phyloP scores from a whole-genome alignment of 2,888 invertebrate genomes.

The Drosophila siamana region DNA sequence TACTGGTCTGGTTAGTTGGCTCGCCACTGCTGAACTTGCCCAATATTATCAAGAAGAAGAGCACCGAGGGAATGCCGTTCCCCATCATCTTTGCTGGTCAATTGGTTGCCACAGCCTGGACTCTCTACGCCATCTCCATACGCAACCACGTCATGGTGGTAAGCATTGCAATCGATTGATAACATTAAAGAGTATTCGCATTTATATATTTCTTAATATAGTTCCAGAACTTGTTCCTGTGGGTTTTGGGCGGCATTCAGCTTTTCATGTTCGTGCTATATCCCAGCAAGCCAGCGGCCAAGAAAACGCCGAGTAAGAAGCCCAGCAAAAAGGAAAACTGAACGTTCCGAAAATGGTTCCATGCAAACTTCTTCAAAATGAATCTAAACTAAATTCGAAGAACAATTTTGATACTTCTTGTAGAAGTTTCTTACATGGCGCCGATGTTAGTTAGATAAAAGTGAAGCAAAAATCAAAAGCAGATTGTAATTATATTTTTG shows the following conservation, averaged over 20 bases:
- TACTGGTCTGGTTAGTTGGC: constrained; percentile 88
- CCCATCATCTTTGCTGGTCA: constrained; percentile 94
- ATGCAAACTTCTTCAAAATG: constrained; percentile 9
- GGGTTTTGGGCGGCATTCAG: constrained; percentile 88
- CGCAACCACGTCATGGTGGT: constrained; percentile 81
- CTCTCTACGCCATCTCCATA: constrained; percentile 83
- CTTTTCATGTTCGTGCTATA: constrained; percentile 90
- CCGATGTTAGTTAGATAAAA: constrained; percentile 22
- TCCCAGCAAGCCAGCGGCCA: constrained; percentile 87
- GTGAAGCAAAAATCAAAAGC: constrained; percentile 15
- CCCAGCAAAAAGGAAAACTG: constrained; percentile 76
- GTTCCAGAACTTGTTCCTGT: constrained; percentile 90
- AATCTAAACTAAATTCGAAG: constrained; percentile 4
- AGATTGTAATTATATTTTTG: constrained; percentile 48
- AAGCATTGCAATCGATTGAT: constrained; percentile 41
- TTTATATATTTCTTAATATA: constrained; percentile 85
- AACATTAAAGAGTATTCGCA: neutral
- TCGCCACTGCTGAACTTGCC: constrained; percentile 90
- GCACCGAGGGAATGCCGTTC: constrained; percentile 94
- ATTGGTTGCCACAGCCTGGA: constrained; percentile 87
- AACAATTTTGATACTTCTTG: neutral
- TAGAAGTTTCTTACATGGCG: constrained; percentile 3
- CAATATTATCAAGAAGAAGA: constrained; percentile 91
- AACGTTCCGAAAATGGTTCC: constrained; percentile 30
- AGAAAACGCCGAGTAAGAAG: constrained; percentile 46